These are phyloP conservation scores for Erinaceus europaeus DNA, from an alignment of 2,113 vertebrate genomes.

Conservation along the genomic window DNA sequence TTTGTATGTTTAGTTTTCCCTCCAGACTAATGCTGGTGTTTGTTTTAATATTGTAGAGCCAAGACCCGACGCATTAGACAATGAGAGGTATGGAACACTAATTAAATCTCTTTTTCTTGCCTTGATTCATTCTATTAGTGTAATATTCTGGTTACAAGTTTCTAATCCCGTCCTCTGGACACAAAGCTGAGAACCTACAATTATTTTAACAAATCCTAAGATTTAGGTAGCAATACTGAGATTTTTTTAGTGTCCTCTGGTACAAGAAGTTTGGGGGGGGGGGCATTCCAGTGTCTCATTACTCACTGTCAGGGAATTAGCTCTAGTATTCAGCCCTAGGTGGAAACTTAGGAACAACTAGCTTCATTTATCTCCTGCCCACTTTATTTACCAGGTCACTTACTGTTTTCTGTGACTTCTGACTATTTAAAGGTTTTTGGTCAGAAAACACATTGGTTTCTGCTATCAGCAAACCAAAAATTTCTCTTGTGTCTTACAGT, in stretches of 20 bases:
- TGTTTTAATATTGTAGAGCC: constrained; percentile 85
- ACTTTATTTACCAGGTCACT: constrained; percentile 1
- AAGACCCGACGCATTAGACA: constrained; percentile 88
- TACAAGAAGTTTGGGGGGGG: constrained; percentile 11
- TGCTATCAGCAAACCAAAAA: constrained; percentile 43
- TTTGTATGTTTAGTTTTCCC: constrained; percentile 74
- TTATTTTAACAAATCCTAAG: constrained; percentile 33
- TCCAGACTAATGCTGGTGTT: constrained; percentile 81
- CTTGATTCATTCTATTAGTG: constrained; percentile 54
- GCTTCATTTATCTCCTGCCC: constrained; percentile 33
- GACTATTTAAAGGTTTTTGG: constrained; percentile 34
- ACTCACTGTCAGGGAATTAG: neutral
- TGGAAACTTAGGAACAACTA: constrained; percentile 16
- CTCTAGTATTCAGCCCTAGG: neutral
- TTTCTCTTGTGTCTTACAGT: constrained; percentile 35
- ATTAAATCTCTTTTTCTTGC: constrained; percentile 70
- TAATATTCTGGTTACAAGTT: constrained; percentile 40
- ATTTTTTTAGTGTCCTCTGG: neutral
- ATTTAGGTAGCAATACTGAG: neutral
- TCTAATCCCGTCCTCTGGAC: constrained; percentile 33
- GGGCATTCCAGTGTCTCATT: neutral
- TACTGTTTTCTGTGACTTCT: constrained; percentile 59
- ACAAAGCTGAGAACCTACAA: constrained; percentile 19
- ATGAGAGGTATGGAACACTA: constrained; percentile 90
- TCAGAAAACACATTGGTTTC: constrained; percentile 63